Percentiles rank a stretch among this genome's conserved stretches.
Conservation (phyloP, 2,113 vertebrate genomes). For the Prolemur simus region DNA sequence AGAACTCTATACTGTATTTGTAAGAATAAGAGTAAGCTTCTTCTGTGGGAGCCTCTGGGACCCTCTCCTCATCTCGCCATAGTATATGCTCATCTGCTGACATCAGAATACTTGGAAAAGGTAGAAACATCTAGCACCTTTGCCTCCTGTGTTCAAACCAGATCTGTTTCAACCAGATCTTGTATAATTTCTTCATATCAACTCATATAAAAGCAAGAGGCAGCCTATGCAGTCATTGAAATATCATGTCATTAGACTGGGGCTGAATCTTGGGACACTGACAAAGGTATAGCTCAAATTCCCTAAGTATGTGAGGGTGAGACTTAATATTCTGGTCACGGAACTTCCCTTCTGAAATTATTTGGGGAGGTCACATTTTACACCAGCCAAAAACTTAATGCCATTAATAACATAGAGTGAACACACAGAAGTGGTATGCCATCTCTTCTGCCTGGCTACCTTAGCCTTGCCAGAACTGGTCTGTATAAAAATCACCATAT, state of each 20-base stretch:
- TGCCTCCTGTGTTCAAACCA: conserved; percentile 92
- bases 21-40: conserved; percentile 77
- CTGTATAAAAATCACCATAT: conserved; percentile 91
- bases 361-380: conserved; percentile 93
- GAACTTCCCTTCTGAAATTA: conserved; percentile 93
- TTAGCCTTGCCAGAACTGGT: conserved; percentile 91
- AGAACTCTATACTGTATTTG: not conserved
- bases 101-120: conserved; percentile 91
- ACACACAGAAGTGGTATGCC: conserved; percentile 90
- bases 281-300: conserved; percentile 91
- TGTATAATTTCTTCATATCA: conserved; percentile 93
- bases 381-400: conserved; percentile 93
- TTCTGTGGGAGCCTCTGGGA: conserved; percentile 85
- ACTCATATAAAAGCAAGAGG: conserved; percentile 91
- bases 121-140: conserved; percentile 88
- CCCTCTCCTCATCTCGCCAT: not conserved
- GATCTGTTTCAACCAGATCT: conserved; percentile 89
- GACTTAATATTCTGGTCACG: conserved; percentile 90
- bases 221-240: conserved; percentile 90
- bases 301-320: conserved; percentile 91
- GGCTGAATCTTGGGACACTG: conserved; percentile 92
- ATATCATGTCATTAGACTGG: conserved; percentile 92
- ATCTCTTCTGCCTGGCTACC: conserved; percentile 92
- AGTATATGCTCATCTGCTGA: conserved; percentile 88
- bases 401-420: conserved; percentile 92